Evolutionary conservation across 2,113 vertebrate genomes (phyloP).

Genomic region (Limnothrissa miodon): DNA sequence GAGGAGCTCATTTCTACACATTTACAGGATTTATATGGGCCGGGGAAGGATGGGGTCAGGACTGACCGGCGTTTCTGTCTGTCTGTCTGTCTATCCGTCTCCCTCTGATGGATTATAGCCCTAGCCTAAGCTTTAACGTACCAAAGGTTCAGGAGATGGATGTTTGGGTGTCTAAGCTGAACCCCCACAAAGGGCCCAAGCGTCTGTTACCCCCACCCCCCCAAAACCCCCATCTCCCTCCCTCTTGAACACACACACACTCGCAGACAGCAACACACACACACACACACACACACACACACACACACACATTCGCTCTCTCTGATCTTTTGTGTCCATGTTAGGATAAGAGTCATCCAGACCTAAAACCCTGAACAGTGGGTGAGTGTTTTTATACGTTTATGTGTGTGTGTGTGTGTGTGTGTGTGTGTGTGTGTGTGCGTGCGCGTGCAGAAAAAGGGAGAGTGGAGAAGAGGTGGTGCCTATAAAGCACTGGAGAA

Average conservation of each 20-base stretch:
- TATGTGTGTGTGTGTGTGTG: background rate
- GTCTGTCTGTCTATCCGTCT: background rate
- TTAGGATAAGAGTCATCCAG: conserved; percentile 48
- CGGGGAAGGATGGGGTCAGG: background rate
- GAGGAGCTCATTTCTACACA: background rate
- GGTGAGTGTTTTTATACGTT: background rate
- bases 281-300: conserved; percentile 6
- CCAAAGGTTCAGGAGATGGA: conserved; percentile 3
- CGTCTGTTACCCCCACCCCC: background rate
- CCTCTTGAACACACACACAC: background rate
- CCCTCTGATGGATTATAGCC: conserved; percentile 27
- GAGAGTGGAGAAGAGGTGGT: conserved; percentile 32
- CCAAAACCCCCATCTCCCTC: background rate
- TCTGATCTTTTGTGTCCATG: conserved; percentile 45
- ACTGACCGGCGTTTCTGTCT: background rate
- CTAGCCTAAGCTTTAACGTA: background rate
- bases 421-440: conserved; percentile 2
- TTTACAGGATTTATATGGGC: background rate
- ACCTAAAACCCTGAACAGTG: conserved; percentile 38
- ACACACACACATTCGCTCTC: conserved; percentile 10
- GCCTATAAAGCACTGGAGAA: conserved; percentile 35
- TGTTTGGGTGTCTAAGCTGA: conserved; percentile 20
- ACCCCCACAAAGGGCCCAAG: conserved; percentile 7
- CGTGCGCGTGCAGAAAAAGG: background rate
- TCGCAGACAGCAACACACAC: background rate